phyloP scores from a whole-genome alignment of 1,140 invertebrate genomes.

The Solenopsis fugax region DNA sequence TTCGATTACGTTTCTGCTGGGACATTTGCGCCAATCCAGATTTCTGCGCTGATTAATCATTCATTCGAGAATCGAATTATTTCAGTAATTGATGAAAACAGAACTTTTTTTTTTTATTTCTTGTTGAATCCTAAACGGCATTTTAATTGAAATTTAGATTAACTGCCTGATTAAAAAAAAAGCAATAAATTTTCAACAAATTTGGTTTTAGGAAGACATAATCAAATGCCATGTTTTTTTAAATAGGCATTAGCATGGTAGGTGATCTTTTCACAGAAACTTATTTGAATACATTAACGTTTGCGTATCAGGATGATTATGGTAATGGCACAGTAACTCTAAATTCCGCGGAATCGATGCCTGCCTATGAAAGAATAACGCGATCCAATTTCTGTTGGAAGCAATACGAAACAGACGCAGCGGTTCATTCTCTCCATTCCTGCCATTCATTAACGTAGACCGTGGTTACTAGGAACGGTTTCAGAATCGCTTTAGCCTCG shows the following conservation, averaged over 20 bases:
- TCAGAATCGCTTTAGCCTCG: constrained; percentile 62
- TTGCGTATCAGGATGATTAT: not conserved
- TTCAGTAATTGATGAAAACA: constrained; percentile 7
- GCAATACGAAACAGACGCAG: constrained; percentile 59
- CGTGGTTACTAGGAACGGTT: constrained; percentile 66
- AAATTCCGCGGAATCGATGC: constrained; percentile 25
- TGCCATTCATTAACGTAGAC: constrained; percentile 71
- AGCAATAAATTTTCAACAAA: not conserved
- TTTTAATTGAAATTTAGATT: not conserved
- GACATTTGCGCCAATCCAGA: constrained; percentile 2
- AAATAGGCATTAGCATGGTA: not conserved
- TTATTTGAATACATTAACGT: not conserved
- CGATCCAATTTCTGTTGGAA: constrained; percentile 59
- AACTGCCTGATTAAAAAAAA: not conserved
- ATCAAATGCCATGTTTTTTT: not conserved
- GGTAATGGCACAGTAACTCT: not conserved
- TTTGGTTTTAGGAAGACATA: not conserved
- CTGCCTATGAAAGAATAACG: constrained; percentile 43
- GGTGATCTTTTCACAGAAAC: not conserved
- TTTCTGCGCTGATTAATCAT: constrained; percentile 22
- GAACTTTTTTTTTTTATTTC: not conserved
- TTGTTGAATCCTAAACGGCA: not conserved
- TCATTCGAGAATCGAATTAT: constrained; percentile 23
- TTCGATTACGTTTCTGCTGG: constrained; percentile 29
- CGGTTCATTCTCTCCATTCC: constrained; percentile 69